These are phyloP conservation scores for Malacoraja senta DNA, from an alignment of 2,797 vertebrate species.

Conservation along the genomic window DNA sequence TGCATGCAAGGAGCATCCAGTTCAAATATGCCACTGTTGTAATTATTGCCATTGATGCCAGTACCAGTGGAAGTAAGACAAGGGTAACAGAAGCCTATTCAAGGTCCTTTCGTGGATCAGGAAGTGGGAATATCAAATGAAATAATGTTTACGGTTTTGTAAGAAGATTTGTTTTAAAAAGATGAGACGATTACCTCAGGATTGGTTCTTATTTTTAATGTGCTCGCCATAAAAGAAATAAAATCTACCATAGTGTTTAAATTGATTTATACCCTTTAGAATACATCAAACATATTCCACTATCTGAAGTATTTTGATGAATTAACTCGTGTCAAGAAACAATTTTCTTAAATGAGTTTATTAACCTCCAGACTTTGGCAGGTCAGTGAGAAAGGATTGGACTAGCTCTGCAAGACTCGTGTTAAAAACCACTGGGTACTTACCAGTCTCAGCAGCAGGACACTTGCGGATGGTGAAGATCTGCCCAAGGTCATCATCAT, in stretches of 20 bases:
- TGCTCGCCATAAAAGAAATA: neutral
- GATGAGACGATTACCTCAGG: neutral
- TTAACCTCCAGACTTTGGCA: slow-evolving; percentile 5
- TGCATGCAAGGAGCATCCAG: neutral
- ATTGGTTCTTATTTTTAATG: neutral
- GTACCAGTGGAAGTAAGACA: neutral
- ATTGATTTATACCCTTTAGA: slow-evolving; percentile 4
- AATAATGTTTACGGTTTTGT: neutral
- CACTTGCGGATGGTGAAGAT: slow-evolving; percentile 97
- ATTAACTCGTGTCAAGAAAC: slow-evolving; percentile 3
- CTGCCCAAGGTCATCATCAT: slow-evolving; percentile 85
- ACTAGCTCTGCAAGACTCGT: neutral
- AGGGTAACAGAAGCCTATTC: neutral
- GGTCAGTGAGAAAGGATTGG: neutral
- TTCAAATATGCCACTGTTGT: neutral
- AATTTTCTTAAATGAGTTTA: slow-evolving; percentile 21
- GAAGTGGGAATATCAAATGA: neutral
- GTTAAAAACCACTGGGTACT: slow-evolving; percentile 47
- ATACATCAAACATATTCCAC: slow-evolving; percentile 33
- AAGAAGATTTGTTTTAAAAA: slow-evolving; percentile 4
- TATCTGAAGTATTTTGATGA: slow-evolving; percentile 21
- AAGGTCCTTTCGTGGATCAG: neutral
- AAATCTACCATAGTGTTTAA: slow-evolving; percentile 4
- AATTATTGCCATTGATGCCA: neutral
- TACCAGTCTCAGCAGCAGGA: slow-evolving; percentile 79